phyloP scores from a whole-genome alignment of 2,888 invertebrate species.

The Resseliella maxima region DNA sequence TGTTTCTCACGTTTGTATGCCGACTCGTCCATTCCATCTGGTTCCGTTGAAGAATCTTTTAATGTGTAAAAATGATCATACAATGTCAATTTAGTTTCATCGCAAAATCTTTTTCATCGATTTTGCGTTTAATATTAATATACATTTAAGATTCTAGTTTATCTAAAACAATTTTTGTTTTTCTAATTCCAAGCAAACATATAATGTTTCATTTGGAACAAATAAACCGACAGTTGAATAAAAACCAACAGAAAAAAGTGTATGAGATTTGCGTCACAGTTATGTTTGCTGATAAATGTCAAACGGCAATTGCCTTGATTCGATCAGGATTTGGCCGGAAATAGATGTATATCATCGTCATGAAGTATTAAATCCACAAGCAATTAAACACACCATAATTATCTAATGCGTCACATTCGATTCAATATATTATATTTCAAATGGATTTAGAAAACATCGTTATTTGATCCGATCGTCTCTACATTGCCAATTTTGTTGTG shows the following conservation, averaged over 20 bases:
- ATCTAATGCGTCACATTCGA: conserved; percentile 43
- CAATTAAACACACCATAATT: conserved; percentile 34
- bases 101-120: background rate
- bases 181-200: background rate
- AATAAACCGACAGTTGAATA: background rate
- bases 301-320: background rate
- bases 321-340: conserved; percentile 21
- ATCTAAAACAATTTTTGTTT: background rate
- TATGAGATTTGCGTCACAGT: conserved; percentile 1
- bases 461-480: background rate
- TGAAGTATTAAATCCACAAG: background rate
- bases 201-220: background rate
- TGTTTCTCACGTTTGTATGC: background rate
- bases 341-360: background rate
- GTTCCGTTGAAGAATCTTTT: too few species aligned
- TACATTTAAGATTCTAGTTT: background rate
- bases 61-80: conserved; percentile 12
- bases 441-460: background rate
- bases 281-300: background rate
- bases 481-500: background rate
- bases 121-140: background rate
- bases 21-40: too few species aligned
- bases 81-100: background rate
- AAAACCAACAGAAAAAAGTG: background rate
- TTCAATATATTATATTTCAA: background rate